A percentile compares a stretch with the other conserved stretches of the same genome.
Evolutionary conservation across 2,888 invertebrate genomes (phyloP).

Genomic region (Molorchus minor): DNA sequence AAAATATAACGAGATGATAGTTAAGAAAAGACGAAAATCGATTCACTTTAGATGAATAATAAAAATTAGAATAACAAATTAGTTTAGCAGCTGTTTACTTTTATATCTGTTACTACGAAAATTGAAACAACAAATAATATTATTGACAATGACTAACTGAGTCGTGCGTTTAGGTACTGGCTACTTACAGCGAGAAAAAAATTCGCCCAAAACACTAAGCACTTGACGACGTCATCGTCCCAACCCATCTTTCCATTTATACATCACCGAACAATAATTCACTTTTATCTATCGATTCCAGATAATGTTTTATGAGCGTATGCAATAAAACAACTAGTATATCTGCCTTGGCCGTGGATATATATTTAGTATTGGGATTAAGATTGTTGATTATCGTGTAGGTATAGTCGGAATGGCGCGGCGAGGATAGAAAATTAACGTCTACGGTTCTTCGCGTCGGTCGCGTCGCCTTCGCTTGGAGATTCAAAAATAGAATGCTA

Average conservation of each 20-base stretch:
- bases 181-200: conserved; percentile 38
- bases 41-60: too few relatives aligned
- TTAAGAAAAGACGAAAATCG: too few relatives aligned
- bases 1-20: too few relatives aligned
- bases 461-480: too few relatives aligned
- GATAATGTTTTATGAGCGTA: conserved; percentile 18
- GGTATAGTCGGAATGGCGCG: too few relatives aligned
- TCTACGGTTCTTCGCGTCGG: too few relatives aligned
- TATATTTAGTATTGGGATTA: conserved; percentile 19
- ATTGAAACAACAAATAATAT: too few relatives aligned
- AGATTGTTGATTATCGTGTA: conserved; percentile 15
- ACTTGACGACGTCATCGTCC: conserved; percentile 38
- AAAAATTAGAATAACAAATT: too few relatives aligned
- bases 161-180: background rate
- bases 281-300: conserved; percentile 13
- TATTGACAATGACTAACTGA: background rate
- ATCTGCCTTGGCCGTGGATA: conserved; percentile 4
- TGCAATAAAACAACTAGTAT: conserved; percentile 6
- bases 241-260: conserved; percentile 35
- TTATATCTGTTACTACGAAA: too few relatives aligned
- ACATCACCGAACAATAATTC: conserved; percentile 8
- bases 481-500: background rate
- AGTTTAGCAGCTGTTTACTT: too few relatives aligned
- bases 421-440: too few relatives aligned
- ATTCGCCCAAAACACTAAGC: conserved; percentile 40